Evolutionary conservation across 2,797 vertebrate genomes (phyloP).

Genomic region (Euthynnus affinis): DNA sequence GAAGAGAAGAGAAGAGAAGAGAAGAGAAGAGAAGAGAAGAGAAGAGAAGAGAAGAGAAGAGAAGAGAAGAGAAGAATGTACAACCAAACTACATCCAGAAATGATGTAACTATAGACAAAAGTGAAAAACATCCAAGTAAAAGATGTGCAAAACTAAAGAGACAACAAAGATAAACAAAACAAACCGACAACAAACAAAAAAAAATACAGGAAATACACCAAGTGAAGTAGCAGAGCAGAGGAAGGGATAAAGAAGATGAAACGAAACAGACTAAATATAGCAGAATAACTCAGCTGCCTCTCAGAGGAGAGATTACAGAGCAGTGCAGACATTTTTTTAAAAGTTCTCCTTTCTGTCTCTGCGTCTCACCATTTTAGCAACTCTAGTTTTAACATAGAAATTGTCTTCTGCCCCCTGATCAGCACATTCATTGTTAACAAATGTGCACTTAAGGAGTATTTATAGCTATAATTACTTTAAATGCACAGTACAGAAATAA

Average conservation of each 20-base stretch:
- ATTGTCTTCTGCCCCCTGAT: slow-evolving; percentile 6
- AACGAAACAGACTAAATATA: slow-evolving; percentile 19
- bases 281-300: slow-evolving; percentile 38
- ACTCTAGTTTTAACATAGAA: slow-evolving; percentile 5
- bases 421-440: slow-evolving; percentile 7
- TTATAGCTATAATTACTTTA: neutral
- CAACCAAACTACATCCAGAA: neutral
- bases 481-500: neutral
- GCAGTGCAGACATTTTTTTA: neutral
- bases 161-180: slow-evolving; percentile 5
- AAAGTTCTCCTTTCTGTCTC: neutral
- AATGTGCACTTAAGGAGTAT: slow-evolving; percentile 5
- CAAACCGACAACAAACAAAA: too few species aligned
- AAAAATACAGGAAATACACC: slow-evolving; percentile 9
- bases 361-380: neutral
- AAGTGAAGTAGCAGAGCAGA: slow-evolving; percentile 20
- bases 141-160: slow-evolving; percentile 12
- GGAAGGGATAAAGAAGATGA: slow-evolving; percentile 25
- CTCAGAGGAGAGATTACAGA: slow-evolving; percentile 35
- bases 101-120: neutral
- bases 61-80: neutral
- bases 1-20: neutral
- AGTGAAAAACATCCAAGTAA: slow-evolving; percentile 4
- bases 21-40: too few species aligned
- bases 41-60: too few species aligned